Conservation (phyloP, 2,113 vertebrate genomes). For the Mesembrinibis cayennensis region DNA sequence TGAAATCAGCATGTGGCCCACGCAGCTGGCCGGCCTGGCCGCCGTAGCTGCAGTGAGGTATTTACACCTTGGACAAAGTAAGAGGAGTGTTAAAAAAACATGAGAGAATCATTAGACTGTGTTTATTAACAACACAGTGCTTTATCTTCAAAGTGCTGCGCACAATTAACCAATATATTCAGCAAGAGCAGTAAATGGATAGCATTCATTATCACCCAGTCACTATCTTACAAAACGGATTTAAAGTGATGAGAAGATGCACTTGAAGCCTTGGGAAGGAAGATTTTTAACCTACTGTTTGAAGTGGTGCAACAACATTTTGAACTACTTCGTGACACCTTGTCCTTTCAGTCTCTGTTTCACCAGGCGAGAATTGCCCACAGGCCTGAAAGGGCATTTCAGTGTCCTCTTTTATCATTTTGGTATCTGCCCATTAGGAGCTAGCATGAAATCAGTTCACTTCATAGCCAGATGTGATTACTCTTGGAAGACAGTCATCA, state of each 20-base stretch:
- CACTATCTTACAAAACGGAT: background rate
- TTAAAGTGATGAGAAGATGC: background rate
- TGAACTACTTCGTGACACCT: fast-evolving
- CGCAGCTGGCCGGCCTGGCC: background rate
- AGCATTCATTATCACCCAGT: conserved; percentile 50
- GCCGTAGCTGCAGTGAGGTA: background rate
- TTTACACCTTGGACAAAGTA: conserved; percentile 39
- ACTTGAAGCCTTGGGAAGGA: background rate
- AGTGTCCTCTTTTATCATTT: background rate
- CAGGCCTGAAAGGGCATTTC: background rate
- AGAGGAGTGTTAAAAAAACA: background rate
- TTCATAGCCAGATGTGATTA: background rate
- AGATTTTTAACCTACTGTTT: background rate
- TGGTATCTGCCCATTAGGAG: background rate
- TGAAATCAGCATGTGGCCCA: conserved; percentile 24
- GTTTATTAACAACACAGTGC: conserved; percentile 35
- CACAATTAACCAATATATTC: conserved; percentile 27
- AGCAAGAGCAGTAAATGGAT: background rate
- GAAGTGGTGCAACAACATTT: background rate
- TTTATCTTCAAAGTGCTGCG: conserved; percentile 34
- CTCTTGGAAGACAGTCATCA: background rate
- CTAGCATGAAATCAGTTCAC: background rate
- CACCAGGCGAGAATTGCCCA: background rate
- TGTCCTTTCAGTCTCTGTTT: background rate
- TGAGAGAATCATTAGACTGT: background rate